Base-by-base conservation (phyloP, 2,113 vertebrate genomes). In the Pao palembangensis region DNA sequence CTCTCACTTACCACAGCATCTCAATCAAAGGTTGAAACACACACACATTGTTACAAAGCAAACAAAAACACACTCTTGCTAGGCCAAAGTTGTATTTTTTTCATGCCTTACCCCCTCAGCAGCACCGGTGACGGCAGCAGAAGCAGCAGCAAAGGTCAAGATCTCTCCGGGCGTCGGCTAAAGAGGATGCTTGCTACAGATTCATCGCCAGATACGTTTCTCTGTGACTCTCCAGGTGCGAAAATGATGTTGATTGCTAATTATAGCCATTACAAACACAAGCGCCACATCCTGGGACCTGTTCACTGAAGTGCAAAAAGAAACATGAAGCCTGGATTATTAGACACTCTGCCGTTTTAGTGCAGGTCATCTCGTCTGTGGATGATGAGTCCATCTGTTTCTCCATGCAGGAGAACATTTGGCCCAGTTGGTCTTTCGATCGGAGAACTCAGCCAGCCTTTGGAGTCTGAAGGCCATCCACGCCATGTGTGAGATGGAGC, bases 381-480 rank as follows among this genome's bases (percentile, higher is more conserved):
- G 21, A 31, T 51, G 23, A 17, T 46, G 55, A 61, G 54, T 60
- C 70, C 58, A 65, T 81, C 75, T 81, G 78, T 60, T 42, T 70
- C 19, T 67, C 44, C 38, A 84, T 85, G 72, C 90, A 99, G 97
- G 91, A 76, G 92, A 95, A 72, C 92, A 64, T 83, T 94, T 95
- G 59, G 94, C 95, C 55, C 94, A 96, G 88, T 90, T 98, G 87
- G 96, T 99, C 72, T 99, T 98, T 86, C 94, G 97, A 88, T 98
- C 97, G 64, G 97, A 94, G 84, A 96, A 94, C 60, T 94, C 93
- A 12, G 96, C 93, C 76, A 99, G 96, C 85, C 93, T 99, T 65
- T 99, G 97, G 97, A 98, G 96, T 79, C 89, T 97, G 73, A 93
- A 94, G 61, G 93, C 96, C 60, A 95, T 99, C 88, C 92, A 94